A percentile compares a stretch with the other conserved stretches of the same genome.
These are phyloP conservation scores for Chrysolina oricalcia DNA, from an alignment of 2,888 invertebrate genomes.

Conservation along the genomic window DNA sequence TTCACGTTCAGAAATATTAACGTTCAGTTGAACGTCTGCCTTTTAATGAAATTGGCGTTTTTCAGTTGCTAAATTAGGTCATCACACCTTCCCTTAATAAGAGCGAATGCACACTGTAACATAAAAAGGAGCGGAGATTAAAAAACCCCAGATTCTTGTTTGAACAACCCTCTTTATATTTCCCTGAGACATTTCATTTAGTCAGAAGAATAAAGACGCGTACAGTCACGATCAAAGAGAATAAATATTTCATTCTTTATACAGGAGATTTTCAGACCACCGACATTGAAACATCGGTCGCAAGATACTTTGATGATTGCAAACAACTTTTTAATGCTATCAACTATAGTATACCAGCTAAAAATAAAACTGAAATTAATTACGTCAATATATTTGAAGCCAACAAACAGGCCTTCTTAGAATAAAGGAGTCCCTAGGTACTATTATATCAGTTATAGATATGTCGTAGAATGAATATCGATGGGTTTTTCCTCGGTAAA, in stretches of 20 bases:
- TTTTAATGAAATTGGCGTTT: slow-evolving; percentile 44
- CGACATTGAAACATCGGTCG: background rate
- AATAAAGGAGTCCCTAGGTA: too few species aligned
- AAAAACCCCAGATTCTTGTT: slow-evolving; percentile 27
- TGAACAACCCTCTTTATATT: slow-evolving; percentile 17
- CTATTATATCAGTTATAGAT: too few species aligned
- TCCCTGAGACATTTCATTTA: slow-evolving; percentile 24
- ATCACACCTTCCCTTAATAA: slow-evolving; percentile 37
- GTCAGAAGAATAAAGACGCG: slow-evolving; percentile 5
- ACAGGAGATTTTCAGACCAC: background rate
- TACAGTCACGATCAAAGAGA: background rate
- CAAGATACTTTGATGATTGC: background rate
- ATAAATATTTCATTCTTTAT: slow-evolving; percentile 4
- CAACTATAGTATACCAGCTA: background rate
- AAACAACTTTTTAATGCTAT: background rate
- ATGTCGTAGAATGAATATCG: too few species aligned
- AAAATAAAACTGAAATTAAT: too few species aligned
- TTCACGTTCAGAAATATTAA: slow-evolving; percentile 9
- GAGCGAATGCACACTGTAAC: slow-evolving; percentile 30
- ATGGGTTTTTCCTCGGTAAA: too few species aligned
- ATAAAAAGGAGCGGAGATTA: slow-evolving; percentile 45
- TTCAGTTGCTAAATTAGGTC: slow-evolving; percentile 34
- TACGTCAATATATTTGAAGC: too few species aligned
- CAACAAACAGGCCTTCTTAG: too few species aligned
- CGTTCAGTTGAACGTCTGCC: slow-evolving; percentile 39